These are phyloP conservation scores for Torymus tubicola DNA, from an alignment of 2,888 invertebrate genomes.

Conservation along the genomic window DNA sequence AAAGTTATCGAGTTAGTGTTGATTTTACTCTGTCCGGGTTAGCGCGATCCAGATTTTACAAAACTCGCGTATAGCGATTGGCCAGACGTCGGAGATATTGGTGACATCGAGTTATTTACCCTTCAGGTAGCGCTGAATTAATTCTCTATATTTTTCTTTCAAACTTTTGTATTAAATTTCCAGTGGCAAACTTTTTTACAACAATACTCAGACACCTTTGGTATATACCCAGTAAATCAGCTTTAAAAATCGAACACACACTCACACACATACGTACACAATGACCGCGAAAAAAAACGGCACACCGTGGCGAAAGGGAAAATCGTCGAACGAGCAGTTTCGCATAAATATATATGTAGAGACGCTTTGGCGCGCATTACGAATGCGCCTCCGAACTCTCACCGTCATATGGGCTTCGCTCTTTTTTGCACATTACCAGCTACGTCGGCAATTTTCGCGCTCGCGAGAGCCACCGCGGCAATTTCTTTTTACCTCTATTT, in stretches of 20 bases:
- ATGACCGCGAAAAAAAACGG: too few species aligned
- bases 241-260: slow-evolving; percentile 7
- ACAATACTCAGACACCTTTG: background rate
- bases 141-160: too few species aligned
- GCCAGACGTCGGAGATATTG: background rate
- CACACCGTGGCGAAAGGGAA: background rate
- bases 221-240: background rate
- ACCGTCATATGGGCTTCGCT: background rate
- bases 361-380: background rate
- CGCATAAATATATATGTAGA: slow-evolving; percentile 1
- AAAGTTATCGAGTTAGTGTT: slow-evolving; percentile 3
- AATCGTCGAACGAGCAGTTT: slow-evolving; percentile 21
- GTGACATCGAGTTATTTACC: background rate
- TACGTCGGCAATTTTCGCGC: slow-evolving; percentile 16
- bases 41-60: background rate
- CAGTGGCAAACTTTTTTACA: too few species aligned
- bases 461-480: slow-evolving; percentile 5
- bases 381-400: slow-evolving; percentile 25
- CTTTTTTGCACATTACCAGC: background rate
- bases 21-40: background rate
- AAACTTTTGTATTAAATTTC: too few species aligned
- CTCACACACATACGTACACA: background rate
- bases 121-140: background rate
- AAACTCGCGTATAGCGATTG: background rate
- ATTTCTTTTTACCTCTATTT: slow-evolving; percentile 37